These are phyloP conservation scores for Drosophila neotestacea DNA, from an alignment of 2,888 invertebrate genomes.

Conservation along the genomic window DNA sequence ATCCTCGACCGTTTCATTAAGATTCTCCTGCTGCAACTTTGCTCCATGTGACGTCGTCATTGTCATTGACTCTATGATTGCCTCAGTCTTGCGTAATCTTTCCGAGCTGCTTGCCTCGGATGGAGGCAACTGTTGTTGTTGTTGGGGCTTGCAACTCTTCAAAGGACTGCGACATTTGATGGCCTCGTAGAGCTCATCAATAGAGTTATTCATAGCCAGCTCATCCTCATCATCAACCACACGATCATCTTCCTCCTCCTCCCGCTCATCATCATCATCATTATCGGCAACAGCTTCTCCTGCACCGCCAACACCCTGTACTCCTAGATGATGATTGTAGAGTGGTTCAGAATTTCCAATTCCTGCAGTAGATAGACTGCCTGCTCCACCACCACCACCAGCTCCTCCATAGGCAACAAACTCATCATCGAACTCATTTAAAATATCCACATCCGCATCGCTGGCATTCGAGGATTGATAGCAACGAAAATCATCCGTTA, in stretches of 20 bases:
- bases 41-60: background rate
- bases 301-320: constrained; percentile 54
- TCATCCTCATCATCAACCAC: constrained; percentile 58
- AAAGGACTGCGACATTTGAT: constrained; percentile 85
- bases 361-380: background rate
- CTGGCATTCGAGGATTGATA: constrained; percentile 85
- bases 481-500: constrained; percentile 85
- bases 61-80: background rate
- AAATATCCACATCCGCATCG: constrained; percentile 81
- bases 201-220: constrained; percentile 81
- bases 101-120: constrained; percentile 11
- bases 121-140: background rate
- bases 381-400: too few species aligned
- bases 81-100: constrained; percentile 41
- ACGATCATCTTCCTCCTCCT: constrained; percentile 4
- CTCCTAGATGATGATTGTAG: constrained; percentile 28
- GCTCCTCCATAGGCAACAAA: constrained; percentile 56
- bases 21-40: constrained; percentile 17
- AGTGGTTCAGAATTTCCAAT: constrained; percentile 4
- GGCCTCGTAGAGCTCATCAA: constrained; percentile 90
- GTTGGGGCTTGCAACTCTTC: constrained; percentile 33
- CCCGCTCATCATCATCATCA: constrained; percentile 45
- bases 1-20: constrained; percentile 82
- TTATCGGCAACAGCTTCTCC: constrained; percentile 70
- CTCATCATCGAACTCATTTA: constrained; percentile 84